phyloP scores from a whole-genome alignment of 2,797 vertebrate species.

The Pempheris klunzingeri region DNA sequence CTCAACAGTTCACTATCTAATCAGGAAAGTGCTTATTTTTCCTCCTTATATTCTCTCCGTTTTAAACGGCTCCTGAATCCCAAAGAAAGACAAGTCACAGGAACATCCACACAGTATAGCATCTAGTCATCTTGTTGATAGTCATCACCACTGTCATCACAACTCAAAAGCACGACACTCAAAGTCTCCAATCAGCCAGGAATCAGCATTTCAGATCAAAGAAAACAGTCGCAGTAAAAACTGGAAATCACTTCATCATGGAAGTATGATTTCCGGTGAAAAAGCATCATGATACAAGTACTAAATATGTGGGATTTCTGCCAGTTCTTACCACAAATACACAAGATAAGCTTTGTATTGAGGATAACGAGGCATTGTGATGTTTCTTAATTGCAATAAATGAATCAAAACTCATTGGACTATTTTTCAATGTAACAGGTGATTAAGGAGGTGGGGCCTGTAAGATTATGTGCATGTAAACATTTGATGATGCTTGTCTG shows the following conservation, averaged over 20 bases:
- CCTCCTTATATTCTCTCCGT: background rate
- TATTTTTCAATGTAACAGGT: background rate
- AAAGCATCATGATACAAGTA: background rate
- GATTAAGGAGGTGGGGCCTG: background rate
- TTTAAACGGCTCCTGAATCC: background rate
- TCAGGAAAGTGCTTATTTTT: background rate
- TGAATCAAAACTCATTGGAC: background rate
- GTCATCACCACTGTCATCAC: background rate
- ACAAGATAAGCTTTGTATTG: background rate
- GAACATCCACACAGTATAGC: background rate
- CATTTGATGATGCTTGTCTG: background rate
- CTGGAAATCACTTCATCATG: background rate
- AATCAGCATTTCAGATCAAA: background rate
- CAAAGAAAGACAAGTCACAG: conserved; percentile 13
- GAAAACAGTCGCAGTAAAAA: background rate
- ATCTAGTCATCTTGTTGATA: background rate
- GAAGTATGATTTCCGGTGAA: background rate
- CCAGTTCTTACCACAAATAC: background rate
- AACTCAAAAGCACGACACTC: background rate
- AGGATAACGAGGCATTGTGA: no score
- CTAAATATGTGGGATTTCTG: background rate
- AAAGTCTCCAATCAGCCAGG: background rate
- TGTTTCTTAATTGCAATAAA: background rate
- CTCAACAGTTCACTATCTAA: background rate
- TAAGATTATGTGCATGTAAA: background rate